Base-by-base conservation (phyloP, 53 echinoderm and acorn worm genomes). In the Mesocentrotus franciscanus region DNA sequence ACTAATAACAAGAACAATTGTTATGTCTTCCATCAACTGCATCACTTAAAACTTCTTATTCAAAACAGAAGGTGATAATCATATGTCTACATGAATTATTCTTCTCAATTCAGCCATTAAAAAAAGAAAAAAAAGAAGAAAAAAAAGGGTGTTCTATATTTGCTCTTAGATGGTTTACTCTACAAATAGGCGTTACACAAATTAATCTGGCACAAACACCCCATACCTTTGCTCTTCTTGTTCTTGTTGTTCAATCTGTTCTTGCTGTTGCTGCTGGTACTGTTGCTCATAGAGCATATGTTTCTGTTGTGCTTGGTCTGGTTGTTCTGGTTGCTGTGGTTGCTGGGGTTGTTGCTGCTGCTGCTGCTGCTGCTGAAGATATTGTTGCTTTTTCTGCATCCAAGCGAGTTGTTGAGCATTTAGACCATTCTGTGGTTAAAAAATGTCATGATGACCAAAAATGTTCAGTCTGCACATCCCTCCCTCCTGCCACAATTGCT, bases 221-320 rank as follows among this genome's bases (percentile, higher is more conserved):
- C 8, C 10, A 10, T 92, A 91, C 91, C 66, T 91, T 91, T 95
- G 95, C 42, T 64, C 92, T 22, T 78, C 94, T 76, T 94, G 27
- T 62, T 84, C 60, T 61, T 94, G 78, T 35, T 92, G 72, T 66
- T 68, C 66, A 55, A 71, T 64, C 93, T 93, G 93, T 75, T 95
- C 78, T 34, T 26, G 93, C 72, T 93, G 94, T 62, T 94, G 94
- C 30, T 74, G 85, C 91, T 95, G 92, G 8, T 91, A 78, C 33
- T 95, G 8, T 90, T 61, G 90, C 16, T 90, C 59, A 29, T 93
- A 36, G 8, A 70, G 71, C 32, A 70, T 57, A 33, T 95, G 95
- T n/a, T 56, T 14, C 13, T 58, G 91, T 30, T 91, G 85, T n/a
- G 24, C 55, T 76, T 55, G 75, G 94, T 83, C 79, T 95, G 92